phyloP scores from a whole-genome alignment of 1,140 invertebrate genomes.

The Sminthurides bifidus region DNA sequence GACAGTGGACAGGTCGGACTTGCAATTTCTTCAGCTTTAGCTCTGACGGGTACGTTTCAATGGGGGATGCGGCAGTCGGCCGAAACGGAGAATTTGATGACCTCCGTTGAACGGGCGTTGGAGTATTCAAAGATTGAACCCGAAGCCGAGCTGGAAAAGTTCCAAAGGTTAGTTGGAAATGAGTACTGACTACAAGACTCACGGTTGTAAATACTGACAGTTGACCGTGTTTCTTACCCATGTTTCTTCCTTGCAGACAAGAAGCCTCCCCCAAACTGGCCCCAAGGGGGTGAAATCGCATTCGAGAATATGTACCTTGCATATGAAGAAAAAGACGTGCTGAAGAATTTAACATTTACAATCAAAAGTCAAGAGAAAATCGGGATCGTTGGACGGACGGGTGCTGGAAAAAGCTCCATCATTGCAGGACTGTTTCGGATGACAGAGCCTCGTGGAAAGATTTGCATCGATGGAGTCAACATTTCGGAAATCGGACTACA shows the following conservation, averaged over 20 bases:
- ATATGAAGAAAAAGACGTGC: slow-evolving; percentile 42
- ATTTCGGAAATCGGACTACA: slow-evolving; percentile 41
- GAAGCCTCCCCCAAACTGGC: slow-evolving; percentile 55
- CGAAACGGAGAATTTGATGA: slow-evolving; percentile 72
- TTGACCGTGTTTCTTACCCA: not conserved
- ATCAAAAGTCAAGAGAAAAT: slow-evolving; percentile 46
- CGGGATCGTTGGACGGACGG: slow-evolving; percentile 53
- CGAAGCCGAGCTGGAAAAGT: slow-evolving; percentile 27
- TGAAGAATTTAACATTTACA: slow-evolving; percentile 44
- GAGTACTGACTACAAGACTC: not conserved
- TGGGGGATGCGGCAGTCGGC: slow-evolving; percentile 65
- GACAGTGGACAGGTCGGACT: slow-evolving; percentile 21
- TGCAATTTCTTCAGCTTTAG: slow-evolving; percentile 27
- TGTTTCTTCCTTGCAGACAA: slow-evolving; percentile 30
- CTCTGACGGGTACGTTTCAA: slow-evolving; percentile 43
- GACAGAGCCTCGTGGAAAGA: slow-evolving; percentile 48
- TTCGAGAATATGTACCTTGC: slow-evolving; percentile 51
- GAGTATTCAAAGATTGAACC: slow-evolving; percentile 54
- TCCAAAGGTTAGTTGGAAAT: too few relatives aligned
- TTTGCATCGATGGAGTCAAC: slow-evolving; percentile 46
- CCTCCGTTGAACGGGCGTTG: slow-evolving; percentile 61
- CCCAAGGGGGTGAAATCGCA: slow-evolving; percentile 49
- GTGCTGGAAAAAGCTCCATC: slow-evolving; percentile 39
- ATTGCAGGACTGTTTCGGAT: slow-evolving; percentile 44
- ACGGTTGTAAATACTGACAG: not conserved